A percentile compares a stretch with the other conserved stretches of the same genome.
phyloP scores from a whole-genome alignment of 2,113 vertebrate species.

The Neolamprologus kungweensis region DNA sequence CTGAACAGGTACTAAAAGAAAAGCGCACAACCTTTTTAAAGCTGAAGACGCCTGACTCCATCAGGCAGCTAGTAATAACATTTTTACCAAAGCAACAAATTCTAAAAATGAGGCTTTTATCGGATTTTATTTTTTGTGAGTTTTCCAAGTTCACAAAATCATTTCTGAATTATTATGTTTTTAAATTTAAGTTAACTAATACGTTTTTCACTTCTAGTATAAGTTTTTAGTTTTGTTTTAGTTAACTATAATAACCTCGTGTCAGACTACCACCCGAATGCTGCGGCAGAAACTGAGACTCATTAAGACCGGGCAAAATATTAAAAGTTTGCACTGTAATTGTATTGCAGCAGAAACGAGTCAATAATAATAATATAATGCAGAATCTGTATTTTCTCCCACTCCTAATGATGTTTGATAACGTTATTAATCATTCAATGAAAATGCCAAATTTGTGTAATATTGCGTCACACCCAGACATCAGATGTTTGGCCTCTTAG shows the following conservation, averaged over 20 bases:
- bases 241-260: background rate
- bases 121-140: background rate
- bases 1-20: background rate
- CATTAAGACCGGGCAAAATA: background rate
- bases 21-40: background rate
- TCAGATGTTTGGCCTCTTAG: conserved; percentile 1
- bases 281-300: background rate
- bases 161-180: background rate
- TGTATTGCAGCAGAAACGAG: background rate
- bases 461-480: background rate
- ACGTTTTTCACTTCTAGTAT: background rate
- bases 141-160: background rate
- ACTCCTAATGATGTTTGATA: background rate
- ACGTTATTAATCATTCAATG: background rate
- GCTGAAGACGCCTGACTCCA: background rate
- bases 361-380: background rate
- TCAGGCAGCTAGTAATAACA: background rate
- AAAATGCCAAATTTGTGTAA: background rate
- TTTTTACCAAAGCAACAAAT: background rate
- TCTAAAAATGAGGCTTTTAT: background rate
- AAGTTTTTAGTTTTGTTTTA: background rate
- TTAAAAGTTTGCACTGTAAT: too few relatives aligned
- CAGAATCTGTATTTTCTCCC: background rate
- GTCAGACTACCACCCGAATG: background rate
- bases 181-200: background rate